Evolutionary conservation across 2,888 invertebrate genomes (phyloP).

Genomic region (Diarsia mendica): DNA sequence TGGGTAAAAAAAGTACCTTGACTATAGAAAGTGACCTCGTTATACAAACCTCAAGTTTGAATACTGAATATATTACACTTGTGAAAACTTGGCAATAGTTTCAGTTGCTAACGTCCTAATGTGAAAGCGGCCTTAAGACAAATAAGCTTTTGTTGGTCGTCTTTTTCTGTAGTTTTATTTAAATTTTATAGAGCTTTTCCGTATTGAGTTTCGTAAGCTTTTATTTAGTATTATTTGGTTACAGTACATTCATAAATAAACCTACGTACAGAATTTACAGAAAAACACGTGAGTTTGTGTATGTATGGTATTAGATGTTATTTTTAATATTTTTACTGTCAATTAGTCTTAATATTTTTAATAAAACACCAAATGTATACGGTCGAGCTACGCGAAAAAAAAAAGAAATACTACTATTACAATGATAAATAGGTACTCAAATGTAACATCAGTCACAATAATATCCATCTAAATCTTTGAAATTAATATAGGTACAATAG

Average conservation of each 20-base stretch:
- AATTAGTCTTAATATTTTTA: neutral
- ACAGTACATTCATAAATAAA: too few species aligned
- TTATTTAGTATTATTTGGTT: neutral
- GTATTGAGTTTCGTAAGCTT: neutral
- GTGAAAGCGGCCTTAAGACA: neutral
- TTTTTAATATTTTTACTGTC: neutral
- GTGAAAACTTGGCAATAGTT: constrained; percentile 18
- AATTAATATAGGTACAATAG: too few species aligned
- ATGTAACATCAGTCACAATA: neutral
- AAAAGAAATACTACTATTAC: neutral
- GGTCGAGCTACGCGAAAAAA: too few species aligned
- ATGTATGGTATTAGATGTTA: too few species aligned
- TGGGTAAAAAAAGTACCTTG: neutral
- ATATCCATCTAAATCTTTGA: neutral
- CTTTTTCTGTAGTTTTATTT: neutral
- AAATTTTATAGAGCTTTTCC: neutral
- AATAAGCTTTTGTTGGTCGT: neutral
- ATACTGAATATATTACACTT: constrained; percentile 18
- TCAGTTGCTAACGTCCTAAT: neutral
- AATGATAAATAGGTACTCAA: neutral
- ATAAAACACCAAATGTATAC: neutral
- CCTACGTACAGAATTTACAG: too few species aligned
- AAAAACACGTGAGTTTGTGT: too few species aligned
- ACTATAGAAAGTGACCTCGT: constrained; percentile 7
- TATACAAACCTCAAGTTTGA: constrained; percentile 12